Conservation (phyloP, 2,888 invertebrate genomes). For the Hylaea fasciaria region DNA sequence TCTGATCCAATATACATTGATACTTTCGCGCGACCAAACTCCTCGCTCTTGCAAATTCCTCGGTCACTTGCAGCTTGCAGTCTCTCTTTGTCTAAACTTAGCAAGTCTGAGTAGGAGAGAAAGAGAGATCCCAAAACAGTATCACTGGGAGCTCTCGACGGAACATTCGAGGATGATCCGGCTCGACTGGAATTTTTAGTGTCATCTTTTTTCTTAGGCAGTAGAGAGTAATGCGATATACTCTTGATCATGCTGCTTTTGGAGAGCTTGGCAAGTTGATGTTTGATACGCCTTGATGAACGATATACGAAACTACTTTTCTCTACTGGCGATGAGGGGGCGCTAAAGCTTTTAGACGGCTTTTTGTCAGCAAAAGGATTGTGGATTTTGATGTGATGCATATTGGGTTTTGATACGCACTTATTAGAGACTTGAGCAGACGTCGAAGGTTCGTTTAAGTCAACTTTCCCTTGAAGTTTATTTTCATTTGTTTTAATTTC, state of each 20-base stretch:
- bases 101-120: constrained; percentile 75
- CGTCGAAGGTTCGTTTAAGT: constrained; percentile 44
- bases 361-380: constrained; percentile 77
- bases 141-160: constrained; percentile 72
- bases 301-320: constrained; percentile 75
- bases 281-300: constrained; percentile 73
- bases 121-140: constrained; percentile 84
- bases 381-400: constrained; percentile 68
- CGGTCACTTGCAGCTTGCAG: constrained; percentile 52
- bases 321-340: constrained; percentile 77
- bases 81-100: constrained; percentile 68
- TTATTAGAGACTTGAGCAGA: constrained; percentile 54
- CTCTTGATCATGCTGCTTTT: constrained; percentile 80
- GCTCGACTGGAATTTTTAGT: constrained; percentile 70
- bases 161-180: constrained; percentile 71
- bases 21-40: constrained; percentile 62
- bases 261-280: constrained; percentile 72
- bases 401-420: constrained; percentile 66
- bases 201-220: constrained; percentile 71
- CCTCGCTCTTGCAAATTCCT: constrained; percentile 68
- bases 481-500: constrained; percentile 26
- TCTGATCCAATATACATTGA: constrained; percentile 82
- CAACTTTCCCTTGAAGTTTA: constrained; percentile 36
- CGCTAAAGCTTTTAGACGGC: constrained; percentile 71
- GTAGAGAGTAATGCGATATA: constrained; percentile 75